Percentiles rank a stretch among this genome's conserved stretches.
phyloP scores from a whole-genome alignment of 2,797 vertebrate species.

The Ammospiza maritima region DNA sequence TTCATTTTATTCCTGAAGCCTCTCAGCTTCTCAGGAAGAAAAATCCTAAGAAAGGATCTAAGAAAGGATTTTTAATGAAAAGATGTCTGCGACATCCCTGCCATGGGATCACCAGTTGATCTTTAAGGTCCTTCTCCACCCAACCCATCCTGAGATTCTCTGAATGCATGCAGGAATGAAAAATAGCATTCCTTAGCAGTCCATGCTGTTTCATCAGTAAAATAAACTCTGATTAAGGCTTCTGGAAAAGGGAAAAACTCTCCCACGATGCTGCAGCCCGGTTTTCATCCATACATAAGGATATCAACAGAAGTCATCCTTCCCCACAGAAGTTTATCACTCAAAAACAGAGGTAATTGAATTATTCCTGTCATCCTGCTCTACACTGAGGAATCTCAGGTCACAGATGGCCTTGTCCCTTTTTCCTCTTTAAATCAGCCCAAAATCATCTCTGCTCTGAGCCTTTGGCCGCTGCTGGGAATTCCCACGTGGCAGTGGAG shows the following conservation, averaged over 20 bases:
- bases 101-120: neutral
- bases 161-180: neutral
- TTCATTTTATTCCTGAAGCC: no score
- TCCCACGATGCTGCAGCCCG: neutral
- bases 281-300: rapidly evolving
- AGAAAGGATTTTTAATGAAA: no score
- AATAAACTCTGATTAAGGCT: neutral
- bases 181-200: neutral
- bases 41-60: no score
- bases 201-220: neutral
- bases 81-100: neutral
- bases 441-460: rapidly evolving
- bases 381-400: neutral
- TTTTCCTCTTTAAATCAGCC: neutral
- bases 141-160: neutral
- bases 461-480: neutral
- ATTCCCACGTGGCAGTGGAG: rapidly evolving
- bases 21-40: no score
- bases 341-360: neutral
- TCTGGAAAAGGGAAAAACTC: neutral
- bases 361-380: neutral
- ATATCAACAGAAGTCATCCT: neutral
- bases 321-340: neutral
- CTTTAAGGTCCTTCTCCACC: neutral
- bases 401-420: neutral